These are phyloP conservation scores for Corbicula japonica DNA, from an alignment of 2,888 invertebrate species.

Conservation along the genomic window DNA sequence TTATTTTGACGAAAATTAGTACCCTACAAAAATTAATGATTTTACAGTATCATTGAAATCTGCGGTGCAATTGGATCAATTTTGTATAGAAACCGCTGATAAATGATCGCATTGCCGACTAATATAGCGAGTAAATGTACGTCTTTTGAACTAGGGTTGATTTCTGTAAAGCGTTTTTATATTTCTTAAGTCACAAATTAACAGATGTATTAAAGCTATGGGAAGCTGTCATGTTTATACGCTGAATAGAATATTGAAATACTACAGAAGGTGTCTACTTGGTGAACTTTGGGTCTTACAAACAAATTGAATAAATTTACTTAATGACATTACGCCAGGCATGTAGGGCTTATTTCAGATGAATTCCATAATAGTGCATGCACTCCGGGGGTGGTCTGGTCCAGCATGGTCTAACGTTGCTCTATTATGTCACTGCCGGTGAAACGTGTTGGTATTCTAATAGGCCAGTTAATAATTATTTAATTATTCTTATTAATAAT, in stretches of 20 bases:
- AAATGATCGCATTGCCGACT: conserved; percentile 25
- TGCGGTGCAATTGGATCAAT: conserved; percentile 19
- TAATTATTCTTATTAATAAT: too few species aligned
- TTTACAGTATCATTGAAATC: too few species aligned
- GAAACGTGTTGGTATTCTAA: too few species aligned
- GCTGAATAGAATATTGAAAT: conserved; percentile 10
- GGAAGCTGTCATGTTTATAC: conserved; percentile 34
- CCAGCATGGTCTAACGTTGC: too few species aligned
- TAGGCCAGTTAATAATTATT: too few species aligned
- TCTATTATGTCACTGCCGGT: too few species aligned
- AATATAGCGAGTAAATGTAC: conserved; percentile 37
- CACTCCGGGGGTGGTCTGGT: conserved; percentile 17
- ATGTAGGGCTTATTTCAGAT: conserved; percentile 4
- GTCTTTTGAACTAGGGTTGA: conserved; percentile 2
- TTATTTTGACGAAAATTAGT: too few species aligned
- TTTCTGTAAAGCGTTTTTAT: conserved; percentile 16
- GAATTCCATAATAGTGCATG: conserved; percentile 5
- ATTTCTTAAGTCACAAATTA: conserved; percentile 1
- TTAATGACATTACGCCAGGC: conserved; percentile 34
- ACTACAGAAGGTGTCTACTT: conserved; percentile 4
- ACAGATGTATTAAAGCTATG: background rate
- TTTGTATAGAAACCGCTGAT: conserved; percentile 15
- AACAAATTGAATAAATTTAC: conserved; percentile 62
- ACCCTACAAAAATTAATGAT: too few species aligned
- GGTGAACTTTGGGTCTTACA: conserved; percentile 25